Evolutionary conservation across 1,140 invertebrate species (phyloP).

Genomic region (Holotrichia oblita): DNA sequence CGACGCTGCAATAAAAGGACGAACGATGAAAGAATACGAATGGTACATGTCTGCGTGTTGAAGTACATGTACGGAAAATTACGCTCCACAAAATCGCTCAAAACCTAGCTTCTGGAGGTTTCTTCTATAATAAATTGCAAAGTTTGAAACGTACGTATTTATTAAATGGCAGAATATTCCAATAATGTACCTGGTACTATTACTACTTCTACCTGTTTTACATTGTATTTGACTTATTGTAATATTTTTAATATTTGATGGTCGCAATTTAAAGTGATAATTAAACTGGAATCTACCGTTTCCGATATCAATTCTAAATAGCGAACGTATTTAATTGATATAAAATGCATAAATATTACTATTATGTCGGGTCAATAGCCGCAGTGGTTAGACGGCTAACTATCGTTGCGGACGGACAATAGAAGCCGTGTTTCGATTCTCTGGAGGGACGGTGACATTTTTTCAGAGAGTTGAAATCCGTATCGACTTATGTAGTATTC

Average conservation of each 20-base stretch:
- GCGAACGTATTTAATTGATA: too few relatives aligned
- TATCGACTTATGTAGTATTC: too few relatives aligned
- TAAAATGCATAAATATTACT: too few relatives aligned
- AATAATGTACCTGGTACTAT: neutral
- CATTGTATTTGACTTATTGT: neutral
- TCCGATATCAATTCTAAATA: too few relatives aligned
- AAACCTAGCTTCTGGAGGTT: neutral
- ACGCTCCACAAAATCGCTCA: neutral
- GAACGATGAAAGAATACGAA: neutral
- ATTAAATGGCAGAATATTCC: neutral
- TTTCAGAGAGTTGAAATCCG: too few relatives aligned
- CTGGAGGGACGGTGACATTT: too few relatives aligned
- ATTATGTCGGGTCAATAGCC: too few relatives aligned
- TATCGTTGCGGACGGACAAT: too few relatives aligned
- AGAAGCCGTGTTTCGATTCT: too few relatives aligned
- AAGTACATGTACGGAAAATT: neutral
- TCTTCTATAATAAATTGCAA: neutral
- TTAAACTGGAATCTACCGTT: too few relatives aligned
- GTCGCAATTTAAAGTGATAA: too few relatives aligned
- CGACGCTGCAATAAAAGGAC: conserved; percentile 25
- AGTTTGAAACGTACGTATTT: neutral
- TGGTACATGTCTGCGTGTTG: neutral
- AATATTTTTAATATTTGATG: neutral
- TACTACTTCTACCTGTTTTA: neutral
- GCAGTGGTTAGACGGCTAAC: too few relatives aligned